These are phyloP conservation scores for Plagiodera versicolora DNA, from an alignment of 2,888 invertebrate species.

Conservation along the genomic window DNA sequence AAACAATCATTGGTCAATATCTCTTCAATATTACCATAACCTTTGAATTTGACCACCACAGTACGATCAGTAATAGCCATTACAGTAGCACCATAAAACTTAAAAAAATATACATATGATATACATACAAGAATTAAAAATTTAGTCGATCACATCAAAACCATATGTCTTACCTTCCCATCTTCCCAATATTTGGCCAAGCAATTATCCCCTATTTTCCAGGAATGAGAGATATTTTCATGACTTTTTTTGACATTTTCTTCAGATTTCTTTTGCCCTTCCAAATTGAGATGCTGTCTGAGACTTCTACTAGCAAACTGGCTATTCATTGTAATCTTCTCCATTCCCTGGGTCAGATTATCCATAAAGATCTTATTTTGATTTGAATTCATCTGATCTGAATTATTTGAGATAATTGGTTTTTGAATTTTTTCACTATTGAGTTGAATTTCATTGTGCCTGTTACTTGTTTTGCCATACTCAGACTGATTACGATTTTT, in stretches of 20 bases:
- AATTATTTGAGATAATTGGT: conserved; percentile 4
- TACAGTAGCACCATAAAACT: conserved; percentile 84
- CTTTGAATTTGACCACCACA: conserved; percentile 82
- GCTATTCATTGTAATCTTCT: conserved; percentile 47
- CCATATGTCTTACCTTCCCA: conserved; percentile 71
- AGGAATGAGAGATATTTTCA: conserved; percentile 49
- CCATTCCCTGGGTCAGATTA: conserved; percentile 36
- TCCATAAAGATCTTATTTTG: conserved; percentile 3
- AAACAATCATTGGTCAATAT: conserved; percentile 81
- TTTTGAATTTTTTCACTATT: conserved; percentile 5
- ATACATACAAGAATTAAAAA: no score
- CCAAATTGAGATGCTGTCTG: conserved; percentile 50
- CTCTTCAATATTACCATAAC: conserved; percentile 89
- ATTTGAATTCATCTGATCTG: conserved; percentile 19
- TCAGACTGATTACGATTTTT: not conserved
- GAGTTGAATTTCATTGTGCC: not conserved
- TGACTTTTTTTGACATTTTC: conserved; percentile 2
- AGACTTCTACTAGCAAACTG: conserved; percentile 51
- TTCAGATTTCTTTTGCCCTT: conserved; percentile 23
- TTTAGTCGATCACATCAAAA: no score
- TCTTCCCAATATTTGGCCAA: conserved; percentile 94
- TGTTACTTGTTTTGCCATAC: not conserved
- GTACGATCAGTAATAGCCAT: conserved; percentile 81
- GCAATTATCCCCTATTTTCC: conserved; percentile 81
- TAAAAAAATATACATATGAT: conserved; percentile 36